These are phyloP conservation scores for Tympanuchus pallidicinctus DNA, from an alignment of 2,113 vertebrate species.

Conservation along the genomic window DNA sequence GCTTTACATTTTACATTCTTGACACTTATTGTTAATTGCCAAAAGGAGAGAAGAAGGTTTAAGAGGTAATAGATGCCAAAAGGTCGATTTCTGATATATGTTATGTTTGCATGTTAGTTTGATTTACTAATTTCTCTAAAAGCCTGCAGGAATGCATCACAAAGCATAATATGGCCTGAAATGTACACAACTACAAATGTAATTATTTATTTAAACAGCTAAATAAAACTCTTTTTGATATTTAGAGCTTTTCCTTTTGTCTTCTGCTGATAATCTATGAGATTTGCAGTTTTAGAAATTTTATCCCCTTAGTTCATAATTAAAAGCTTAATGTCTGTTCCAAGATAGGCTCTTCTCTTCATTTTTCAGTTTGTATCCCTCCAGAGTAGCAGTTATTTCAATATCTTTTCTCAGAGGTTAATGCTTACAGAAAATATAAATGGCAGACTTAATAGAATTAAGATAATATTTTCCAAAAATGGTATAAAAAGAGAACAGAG, in stretches of 20 bases:
- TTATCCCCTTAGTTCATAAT: not conserved
- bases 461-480: slow-evolving; percentile 7
- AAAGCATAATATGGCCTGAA: not conserved
- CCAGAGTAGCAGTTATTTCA: not conserved
- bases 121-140: not conserved
- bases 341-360: not conserved
- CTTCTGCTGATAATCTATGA: not conserved
- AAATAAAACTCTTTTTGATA: not conserved
- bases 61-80: not conserved
- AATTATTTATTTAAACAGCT: not conserved
- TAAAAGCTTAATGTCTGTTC: not conserved
- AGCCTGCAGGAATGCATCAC: not conserved
- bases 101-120: not conserved
- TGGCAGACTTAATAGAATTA: not conserved
- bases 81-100: not conserved
- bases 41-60: not conserved
- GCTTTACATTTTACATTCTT: not conserved
- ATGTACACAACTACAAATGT: not conserved
- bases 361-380: not conserved
- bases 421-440: not conserved
- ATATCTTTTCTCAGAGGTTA: not conserved
- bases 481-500: not conserved
- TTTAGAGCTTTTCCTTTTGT: not conserved
- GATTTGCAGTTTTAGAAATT: not conserved
- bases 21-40: not conserved